Evolutionary conservation across 2,888 invertebrate species (phyloP).

Genomic region (Sarcophaga rosellei): DNA sequence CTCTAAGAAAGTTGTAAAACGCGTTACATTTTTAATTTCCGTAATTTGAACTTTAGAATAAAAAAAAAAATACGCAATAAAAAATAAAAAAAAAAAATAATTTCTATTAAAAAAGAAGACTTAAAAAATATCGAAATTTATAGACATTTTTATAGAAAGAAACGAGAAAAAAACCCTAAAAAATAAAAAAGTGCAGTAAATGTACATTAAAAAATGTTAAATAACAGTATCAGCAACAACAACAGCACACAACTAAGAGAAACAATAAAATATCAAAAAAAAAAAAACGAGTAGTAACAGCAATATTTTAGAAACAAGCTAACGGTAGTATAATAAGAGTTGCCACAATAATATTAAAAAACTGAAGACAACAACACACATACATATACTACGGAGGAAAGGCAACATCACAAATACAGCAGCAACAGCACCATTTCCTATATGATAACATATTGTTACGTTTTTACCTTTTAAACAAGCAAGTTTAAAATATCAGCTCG

Average conservation of each 20-base stretch:
- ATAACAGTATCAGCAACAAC: constrained; percentile 48
- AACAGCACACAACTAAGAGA: constrained; percentile 71
- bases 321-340: constrained; percentile 49
- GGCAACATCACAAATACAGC: neutral
- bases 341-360: constrained; percentile 59
- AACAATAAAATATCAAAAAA: constrained; percentile 64
- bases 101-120: constrained; percentile 75
- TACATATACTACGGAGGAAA: neutral
- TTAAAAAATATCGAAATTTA: constrained; percentile 81
- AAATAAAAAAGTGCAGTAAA: constrained; percentile 51
- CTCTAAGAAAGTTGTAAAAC: constrained; percentile 72
- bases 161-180: constrained; percentile 30
- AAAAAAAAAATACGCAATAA: neutral
- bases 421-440: constrained; percentile 27
- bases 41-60: constrained; percentile 79
- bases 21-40: constrained; percentile 81
- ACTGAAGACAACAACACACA: constrained; percentile 31
- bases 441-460: no score
- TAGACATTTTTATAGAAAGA: constrained; percentile 73
- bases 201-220: constrained; percentile 64
- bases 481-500: no score
- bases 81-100: neutral
- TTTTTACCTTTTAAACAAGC: no score
- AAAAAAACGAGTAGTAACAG: constrained; percentile 30
- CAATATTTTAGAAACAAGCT: constrained; percentile 63